Evolutionary conservation across 2,888 invertebrate species (phyloP), one percentile per base, ranked within the genome.

Genomic region (Anaspis maculata): DNA sequence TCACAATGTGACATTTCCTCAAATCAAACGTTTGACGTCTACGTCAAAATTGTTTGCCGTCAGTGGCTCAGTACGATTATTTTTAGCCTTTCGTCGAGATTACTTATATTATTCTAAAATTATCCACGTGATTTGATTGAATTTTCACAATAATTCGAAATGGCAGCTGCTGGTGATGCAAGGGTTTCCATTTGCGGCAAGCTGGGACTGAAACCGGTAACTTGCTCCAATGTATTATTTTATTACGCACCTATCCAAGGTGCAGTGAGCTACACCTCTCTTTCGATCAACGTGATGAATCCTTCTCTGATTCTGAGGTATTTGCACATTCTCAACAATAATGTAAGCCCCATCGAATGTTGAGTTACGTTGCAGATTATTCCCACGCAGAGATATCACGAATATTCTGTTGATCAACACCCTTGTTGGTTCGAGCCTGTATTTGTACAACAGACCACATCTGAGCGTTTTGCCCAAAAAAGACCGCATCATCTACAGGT

Each of bases 271-370:
- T 88, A 88, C 64, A 79, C 81, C 52, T 79, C 83, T 22, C 71
- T 88, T 30, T 83, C 87, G 27, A 70, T 88, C 27, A 84, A 84
- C 67, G 83, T 88, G 31, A 86, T 88, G 83, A 86, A 88, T 58
- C 88, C 88, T 3, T 74, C 77, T 45, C 66, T 87, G 47, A 73
- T 84, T 52, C 71, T 81, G 51, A 82, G 82, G 82, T 79, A 67
- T 60, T 12, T 30, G n/a, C 2, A 26, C 4, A 3, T 27, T 13
- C n/a, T 13, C 30, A 23, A 21, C 25, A 33, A 11, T n/a, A 32
- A 15, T 12, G 13, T 12, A 27, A 1, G 12, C 15, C 11, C 13
- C 12, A 11, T 15, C 15, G 11, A 14, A 2, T 21, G 2, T 5
- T 19, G 9, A 19, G 9, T 6, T 19, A 19, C 16, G 34, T 76